A percentile compares a stretch with the other conserved stretches of the same genome.
phyloP scores from a whole-genome alignment of 1,140 invertebrate genomes.

The Dinoponera quadriceps region DNA sequence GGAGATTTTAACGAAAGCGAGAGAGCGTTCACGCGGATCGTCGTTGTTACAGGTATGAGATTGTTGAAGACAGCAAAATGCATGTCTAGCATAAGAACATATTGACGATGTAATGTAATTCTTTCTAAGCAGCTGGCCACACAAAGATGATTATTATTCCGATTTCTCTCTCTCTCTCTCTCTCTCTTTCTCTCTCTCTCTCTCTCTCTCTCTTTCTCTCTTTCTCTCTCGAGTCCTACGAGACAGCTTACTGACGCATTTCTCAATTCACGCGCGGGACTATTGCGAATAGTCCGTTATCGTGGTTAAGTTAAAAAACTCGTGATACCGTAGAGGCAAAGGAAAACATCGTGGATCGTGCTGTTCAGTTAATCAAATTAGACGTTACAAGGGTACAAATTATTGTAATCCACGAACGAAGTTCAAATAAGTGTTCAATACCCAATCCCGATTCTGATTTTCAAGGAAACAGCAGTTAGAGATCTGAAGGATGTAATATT shows the following conservation, averaged over 20 bases:
- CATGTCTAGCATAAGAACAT: slow-evolving; percentile 69
- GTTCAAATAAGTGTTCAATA: slow-evolving; percentile 71
- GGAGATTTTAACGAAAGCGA: slow-evolving; percentile 35
- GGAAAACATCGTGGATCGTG: slow-evolving; percentile 16
- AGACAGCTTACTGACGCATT: slow-evolving; percentile 43
- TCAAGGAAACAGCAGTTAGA: slow-evolving; percentile 25
- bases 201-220: too few relatives aligned
- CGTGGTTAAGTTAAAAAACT: slow-evolving; percentile 41
- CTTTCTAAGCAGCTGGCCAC: slow-evolving; percentile 61
- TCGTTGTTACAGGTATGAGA: slow-evolving; percentile 71
- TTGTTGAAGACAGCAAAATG: slow-evolving; percentile 71
- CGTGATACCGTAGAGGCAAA: slow-evolving; percentile 18
- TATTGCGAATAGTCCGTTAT: slow-evolving; percentile 42
- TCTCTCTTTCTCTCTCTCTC: too few relatives aligned
- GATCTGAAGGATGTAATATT: slow-evolving; percentile 10
- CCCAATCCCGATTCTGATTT: slow-evolving; percentile 26
- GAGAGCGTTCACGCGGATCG: slow-evolving; percentile 47
- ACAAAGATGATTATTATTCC: slow-evolving; percentile 60
- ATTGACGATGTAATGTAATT: slow-evolving; percentile 68
- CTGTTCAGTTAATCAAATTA: slow-evolving; percentile 60
- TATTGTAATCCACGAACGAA: slow-evolving; percentile 65
- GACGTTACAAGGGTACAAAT: slow-evolving; percentile 69
- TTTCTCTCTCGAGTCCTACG: slow-evolving; percentile 43
- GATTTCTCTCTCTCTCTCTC: too few relatives aligned
- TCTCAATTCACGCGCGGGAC: slow-evolving; percentile 15